These are phyloP conservation scores for Drosophila pallidifrons DNA, from an alignment of 1,140 invertebrate genomes.

Conservation along the genomic window DNA sequence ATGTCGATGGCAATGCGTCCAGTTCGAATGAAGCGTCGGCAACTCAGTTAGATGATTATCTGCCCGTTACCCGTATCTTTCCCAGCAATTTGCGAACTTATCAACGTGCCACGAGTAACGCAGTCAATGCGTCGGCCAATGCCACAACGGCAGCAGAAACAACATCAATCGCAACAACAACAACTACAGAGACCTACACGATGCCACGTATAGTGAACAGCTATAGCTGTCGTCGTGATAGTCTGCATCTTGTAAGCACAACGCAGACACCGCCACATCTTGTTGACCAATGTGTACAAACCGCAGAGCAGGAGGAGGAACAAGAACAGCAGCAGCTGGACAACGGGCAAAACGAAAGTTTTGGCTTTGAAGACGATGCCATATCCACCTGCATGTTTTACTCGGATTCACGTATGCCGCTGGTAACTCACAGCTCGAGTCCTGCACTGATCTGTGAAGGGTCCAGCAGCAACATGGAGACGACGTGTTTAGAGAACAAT, in stretches of 20 bases:
- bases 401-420: background rate
- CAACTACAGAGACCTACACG: constrained; percentile 48
- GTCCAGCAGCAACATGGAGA: background rate
- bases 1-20: constrained; percentile 59
- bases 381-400: constrained; percentile 25
- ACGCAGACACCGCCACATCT: constrained; percentile 53
- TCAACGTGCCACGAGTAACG: constrained; percentile 49
- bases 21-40: constrained; percentile 45
- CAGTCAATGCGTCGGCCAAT: constrained; percentile 1
- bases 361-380: constrained; percentile 27
- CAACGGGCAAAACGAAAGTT: background rate
- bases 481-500: background rate
- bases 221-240: constrained; percentile 65
- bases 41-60: constrained; percentile 55
- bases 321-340: constrained; percentile 11
- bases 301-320: constrained; percentile 28
- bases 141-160: background rate
- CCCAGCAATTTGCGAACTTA: constrained; percentile 69
- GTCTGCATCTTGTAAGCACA: constrained; percentile 64
- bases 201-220: constrained; percentile 71
- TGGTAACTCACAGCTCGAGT: constrained; percentile 17
- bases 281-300: constrained; percentile 66
- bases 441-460: constrained; percentile 15
- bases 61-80: constrained; percentile 67
- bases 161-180: too few relatives aligned